Evolutionary conservation across 2,113 vertebrate genomes (phyloP), one percentile per base, ranked within the genome.

Genomic region (Microtus oregoni): DNA sequence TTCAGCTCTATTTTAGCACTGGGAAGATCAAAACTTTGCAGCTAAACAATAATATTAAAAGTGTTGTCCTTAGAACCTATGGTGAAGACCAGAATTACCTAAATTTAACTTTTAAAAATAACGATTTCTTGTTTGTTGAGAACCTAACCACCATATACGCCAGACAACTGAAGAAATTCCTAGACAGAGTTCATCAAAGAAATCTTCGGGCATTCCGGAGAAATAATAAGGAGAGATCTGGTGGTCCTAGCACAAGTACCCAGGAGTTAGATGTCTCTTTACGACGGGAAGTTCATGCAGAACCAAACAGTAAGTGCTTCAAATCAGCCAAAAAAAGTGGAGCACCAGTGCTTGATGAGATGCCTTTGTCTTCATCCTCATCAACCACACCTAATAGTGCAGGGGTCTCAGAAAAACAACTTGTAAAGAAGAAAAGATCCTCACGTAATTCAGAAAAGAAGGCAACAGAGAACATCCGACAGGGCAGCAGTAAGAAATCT

Each of bases 41-140:
- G 8, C 92, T 98, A 47, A 52, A 6, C 30, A 41, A 95, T 87
- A 96, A 93, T 89, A 90, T 97, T 88, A 93, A 70, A 93, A 77
- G 9, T 3, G 13, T 96, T 15, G 3, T 55, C 38, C 1, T 91
- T 76, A 72, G 20, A 92, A 61, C 58, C 32, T 75, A 20, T 86
- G 85, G 41, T 30, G 2, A 72, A 92, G 70, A 93, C 2, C 0
- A 90, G 63, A 95, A 70, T 89, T 7, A 77, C 13, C 1, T 98
- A 72, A 30, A 81, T 73, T 47, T 97, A 87, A 93, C 44, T 88
- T 96, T 97, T 11, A 30, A 73, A 94, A 92, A 89, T 35, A 93
- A 86, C 35, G 30, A 0, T 32, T 96, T 90, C 38, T 24, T 97
- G 47, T 88, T 95, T 88, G 35, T 97, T 77, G 89, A 96, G 63